These are phyloP conservation scores for Stomatorhinus walkeri DNA, from an alignment of 2,797 vertebrate species.

Conservation along the genomic window DNA sequence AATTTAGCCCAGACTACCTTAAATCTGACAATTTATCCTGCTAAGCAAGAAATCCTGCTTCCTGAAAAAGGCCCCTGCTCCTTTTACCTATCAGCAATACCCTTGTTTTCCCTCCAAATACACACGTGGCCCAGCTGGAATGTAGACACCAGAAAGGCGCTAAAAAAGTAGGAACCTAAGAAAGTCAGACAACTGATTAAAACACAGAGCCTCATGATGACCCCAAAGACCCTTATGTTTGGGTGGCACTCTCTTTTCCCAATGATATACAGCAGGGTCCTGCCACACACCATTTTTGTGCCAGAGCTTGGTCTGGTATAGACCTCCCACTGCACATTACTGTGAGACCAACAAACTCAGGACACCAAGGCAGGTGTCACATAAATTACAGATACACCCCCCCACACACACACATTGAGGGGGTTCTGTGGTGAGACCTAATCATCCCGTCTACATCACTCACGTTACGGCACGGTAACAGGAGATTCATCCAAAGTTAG, in stretches of 20 bases:
- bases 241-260: background rate
- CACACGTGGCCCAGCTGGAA: background rate
- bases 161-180: background rate
- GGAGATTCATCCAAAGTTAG: background rate
- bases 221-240: background rate
- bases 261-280: background rate
- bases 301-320: background rate
- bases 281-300: background rate
- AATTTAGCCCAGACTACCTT: no score
- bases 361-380: background rate
- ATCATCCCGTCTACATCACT: background rate
- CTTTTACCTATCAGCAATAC: background rate
- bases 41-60: no score
- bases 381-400: background rate
- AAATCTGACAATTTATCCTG: no score
- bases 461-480: background rate
- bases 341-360: background rate
- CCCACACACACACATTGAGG: background rate
- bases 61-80: background rate
- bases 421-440: background rate
- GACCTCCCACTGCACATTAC: background rate
- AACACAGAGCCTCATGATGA: background rate
- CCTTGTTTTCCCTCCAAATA: background rate
- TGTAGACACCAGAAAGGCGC: background rate
- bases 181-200: background rate